Evolutionary conservation across 2,113 vertebrate species (phyloP).

Genomic region (Natator depressus): DNA sequence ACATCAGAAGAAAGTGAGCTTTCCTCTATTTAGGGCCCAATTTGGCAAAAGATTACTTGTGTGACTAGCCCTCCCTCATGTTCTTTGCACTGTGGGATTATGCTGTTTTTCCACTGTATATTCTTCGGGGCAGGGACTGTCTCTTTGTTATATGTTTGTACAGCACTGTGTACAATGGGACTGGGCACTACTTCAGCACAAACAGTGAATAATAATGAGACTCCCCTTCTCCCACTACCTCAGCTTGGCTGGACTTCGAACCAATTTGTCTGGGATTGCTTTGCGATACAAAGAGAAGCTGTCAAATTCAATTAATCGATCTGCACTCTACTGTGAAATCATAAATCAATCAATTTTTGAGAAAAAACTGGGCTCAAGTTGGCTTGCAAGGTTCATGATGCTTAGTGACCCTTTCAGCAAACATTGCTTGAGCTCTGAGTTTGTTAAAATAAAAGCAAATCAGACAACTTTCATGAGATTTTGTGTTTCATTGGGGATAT

Average conservation of each 20-base stretch:
- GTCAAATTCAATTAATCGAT: neutral
- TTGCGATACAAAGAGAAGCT: neutral
- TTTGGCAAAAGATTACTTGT: neutral
- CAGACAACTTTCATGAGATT: neutral
- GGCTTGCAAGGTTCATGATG: neutral
- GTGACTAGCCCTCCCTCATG: neutral
- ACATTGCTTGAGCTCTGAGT: neutral
- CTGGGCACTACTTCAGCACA: neutral
- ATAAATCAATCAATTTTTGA: neutral
- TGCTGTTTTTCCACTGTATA: neutral
- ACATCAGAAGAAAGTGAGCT: neutral
- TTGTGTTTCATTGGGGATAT: neutral
- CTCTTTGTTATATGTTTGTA: neutral
- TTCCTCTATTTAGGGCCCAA: neutral
- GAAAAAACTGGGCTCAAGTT: neutral
- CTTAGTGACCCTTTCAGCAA: neutral
- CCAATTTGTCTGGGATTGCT: neutral
- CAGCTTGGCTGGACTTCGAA: neutral
- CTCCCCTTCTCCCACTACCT: neutral
- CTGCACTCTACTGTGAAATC: neutral
- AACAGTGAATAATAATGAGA: neutral
- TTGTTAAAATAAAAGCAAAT: neutral
- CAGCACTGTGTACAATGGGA: rapidly evolving
- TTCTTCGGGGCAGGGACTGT: neutral
- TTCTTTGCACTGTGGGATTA: neutral